These are phyloP conservation scores for Noctua janthe DNA, from an alignment of 2,888 invertebrate genomes.

Conservation along the genomic window DNA sequence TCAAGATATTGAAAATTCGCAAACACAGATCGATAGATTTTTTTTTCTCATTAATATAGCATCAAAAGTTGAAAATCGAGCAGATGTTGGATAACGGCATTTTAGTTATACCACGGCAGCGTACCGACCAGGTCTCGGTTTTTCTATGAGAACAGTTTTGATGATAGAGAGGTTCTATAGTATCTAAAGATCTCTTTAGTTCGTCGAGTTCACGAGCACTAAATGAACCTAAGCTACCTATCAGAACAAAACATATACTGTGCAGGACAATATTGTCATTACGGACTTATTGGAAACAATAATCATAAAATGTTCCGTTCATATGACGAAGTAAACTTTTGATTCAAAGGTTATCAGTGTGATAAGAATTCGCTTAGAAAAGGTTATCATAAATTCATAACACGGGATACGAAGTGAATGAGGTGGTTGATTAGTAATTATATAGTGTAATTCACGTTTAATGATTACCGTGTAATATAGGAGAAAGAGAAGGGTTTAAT, in stretches of 20 bases:
- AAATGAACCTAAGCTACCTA: neutral
- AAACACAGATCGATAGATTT: no score
- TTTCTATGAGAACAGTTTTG: neutral
- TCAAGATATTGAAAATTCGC: no score
- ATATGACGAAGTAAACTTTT: conserved; percentile 15
- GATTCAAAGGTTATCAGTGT: conserved; percentile 48
- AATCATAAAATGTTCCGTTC: conserved; percentile 4
- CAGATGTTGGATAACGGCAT: no score
- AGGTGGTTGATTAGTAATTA: conserved; percentile 25
- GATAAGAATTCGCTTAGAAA: conserved; percentile 44
- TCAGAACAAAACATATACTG: neutral
- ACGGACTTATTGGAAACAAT: conserved; percentile 13
- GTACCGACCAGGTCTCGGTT: neutral
- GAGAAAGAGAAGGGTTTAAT: neutral
- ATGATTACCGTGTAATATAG: neutral
- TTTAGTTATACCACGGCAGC: no score
- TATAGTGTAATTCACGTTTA: conserved; percentile 8
- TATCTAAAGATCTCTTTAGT: neutral
- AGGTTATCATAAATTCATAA: conserved; percentile 33
- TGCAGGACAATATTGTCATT: neutral
- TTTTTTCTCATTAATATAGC: no score
- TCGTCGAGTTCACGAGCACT: neutral
- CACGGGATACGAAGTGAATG: conserved; percentile 9
- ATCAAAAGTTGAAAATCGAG: no score
- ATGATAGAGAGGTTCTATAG: neutral